phyloP scores from a whole-genome alignment of 2,797 vertebrate species.

The Hypotaenidia philippensis region DNA sequence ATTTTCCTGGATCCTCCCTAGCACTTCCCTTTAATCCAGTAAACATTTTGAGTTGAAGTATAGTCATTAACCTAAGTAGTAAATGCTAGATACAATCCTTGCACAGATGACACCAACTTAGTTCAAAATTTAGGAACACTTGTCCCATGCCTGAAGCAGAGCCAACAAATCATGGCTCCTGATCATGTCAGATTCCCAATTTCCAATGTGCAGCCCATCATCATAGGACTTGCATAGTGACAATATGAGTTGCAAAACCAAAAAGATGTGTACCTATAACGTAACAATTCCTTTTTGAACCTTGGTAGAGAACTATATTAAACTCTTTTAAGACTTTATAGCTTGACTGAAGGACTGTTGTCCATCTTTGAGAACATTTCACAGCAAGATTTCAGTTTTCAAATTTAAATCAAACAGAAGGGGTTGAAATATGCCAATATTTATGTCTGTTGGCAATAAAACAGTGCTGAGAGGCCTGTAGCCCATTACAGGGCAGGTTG shows the following conservation, averaged over 20 bases:
- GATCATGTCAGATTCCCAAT: not conserved
- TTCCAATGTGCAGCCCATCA: fast-evolving
- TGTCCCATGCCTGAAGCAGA: not conserved
- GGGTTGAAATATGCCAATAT: not conserved
- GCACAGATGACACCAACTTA: not conserved
- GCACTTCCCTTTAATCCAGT: not conserved
- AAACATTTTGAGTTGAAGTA: not conserved
- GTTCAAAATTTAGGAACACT: not conserved
- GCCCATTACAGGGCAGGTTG: not conserved
- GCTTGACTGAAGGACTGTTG: not conserved
- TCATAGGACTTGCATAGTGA: not conserved
- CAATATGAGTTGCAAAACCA: not conserved
- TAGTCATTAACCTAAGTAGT: not conserved
- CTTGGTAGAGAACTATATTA: not conserved
- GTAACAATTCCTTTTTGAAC: not conserved
- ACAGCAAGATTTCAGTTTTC: not conserved
- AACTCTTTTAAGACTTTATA: not conserved
- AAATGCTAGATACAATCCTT: not conserved
- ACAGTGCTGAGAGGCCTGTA: not conserved
- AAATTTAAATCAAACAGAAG: not conserved
- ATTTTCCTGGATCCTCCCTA: not conserved
- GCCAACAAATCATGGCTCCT: not conserved
- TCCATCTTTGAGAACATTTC: not conserved
- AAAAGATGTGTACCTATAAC: fast-evolving
- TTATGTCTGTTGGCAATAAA: not conserved